Conservation (phyloP, 2,888 invertebrate species). For the Lydus trimaculatus region DNA sequence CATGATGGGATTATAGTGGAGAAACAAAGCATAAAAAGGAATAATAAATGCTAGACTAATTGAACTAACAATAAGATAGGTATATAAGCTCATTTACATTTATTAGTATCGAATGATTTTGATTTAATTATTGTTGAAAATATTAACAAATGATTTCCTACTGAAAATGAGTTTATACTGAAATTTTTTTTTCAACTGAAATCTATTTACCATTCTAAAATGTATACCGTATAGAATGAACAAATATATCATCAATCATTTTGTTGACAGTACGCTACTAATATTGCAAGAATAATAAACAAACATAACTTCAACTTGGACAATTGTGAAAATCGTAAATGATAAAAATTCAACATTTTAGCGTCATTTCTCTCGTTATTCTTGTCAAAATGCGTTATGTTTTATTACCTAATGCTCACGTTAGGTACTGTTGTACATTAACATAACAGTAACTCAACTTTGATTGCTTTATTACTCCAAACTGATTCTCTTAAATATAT, state of each 20-base stretch:
- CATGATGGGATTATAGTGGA: background rate
- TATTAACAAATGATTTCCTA: constrained; percentile 6
- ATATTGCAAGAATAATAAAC: background rate
- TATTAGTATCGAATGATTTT: background rate
- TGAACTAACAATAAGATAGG: background rate
- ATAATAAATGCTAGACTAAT: background rate
- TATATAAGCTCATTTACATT: constrained; percentile 6
- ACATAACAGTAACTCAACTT: background rate
- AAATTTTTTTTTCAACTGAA: background rate
- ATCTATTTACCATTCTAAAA: background rate
- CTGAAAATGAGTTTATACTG: background rate
- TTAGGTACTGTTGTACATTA: background rate
- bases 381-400: background rate
- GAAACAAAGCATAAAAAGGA: background rate
- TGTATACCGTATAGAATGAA: background rate
- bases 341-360: background rate
- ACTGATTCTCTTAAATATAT: background rate
- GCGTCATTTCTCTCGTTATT: background rate
- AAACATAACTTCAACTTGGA: background rate
- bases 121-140: background rate
- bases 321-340: background rate
- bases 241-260: constrained; percentile 1
- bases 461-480: background rate
- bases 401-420: background rate
- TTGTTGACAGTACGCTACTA: background rate